These are phyloP conservation scores for Sebastes umbrosus DNA, from an alignment of 2,797 vertebrate species.

Conservation along the genomic window DNA sequence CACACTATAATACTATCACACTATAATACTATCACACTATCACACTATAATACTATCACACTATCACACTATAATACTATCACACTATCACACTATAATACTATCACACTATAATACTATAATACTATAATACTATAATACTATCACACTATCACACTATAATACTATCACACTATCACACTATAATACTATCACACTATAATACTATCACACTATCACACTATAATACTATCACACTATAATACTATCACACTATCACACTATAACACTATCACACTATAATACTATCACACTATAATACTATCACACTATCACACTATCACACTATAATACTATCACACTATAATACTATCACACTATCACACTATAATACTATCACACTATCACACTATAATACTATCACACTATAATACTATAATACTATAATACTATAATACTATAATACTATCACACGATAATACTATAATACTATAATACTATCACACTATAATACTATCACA, in stretches of 20 bases:
- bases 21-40: background rate
- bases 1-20: fast-evolving
- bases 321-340: fast-evolving
- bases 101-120: fast-evolving
- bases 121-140: no score
- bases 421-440: fast-evolving
- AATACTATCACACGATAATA: background rate
- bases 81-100: fast-evolving
- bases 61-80: no score
- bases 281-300: fast-evolving
- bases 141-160: constrained; percentile 33
- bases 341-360: no score
- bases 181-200: no score
- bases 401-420: fast-evolving
- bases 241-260: constrained; percentile 1
- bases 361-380: background rate
- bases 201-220: fast-evolving
- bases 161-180: no score
- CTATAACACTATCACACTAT: no score
- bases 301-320: fast-evolving
- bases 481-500: fast-evolving
- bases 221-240: fast-evolving
- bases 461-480: no score
- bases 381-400: no score
- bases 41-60: background rate